Percentiles rank a stretch among this genome's conserved stretches.
Evolutionary conservation across 2,797 vertebrate genomes (phyloP).

Genomic region (Gadopsis marmoratus): DNA sequence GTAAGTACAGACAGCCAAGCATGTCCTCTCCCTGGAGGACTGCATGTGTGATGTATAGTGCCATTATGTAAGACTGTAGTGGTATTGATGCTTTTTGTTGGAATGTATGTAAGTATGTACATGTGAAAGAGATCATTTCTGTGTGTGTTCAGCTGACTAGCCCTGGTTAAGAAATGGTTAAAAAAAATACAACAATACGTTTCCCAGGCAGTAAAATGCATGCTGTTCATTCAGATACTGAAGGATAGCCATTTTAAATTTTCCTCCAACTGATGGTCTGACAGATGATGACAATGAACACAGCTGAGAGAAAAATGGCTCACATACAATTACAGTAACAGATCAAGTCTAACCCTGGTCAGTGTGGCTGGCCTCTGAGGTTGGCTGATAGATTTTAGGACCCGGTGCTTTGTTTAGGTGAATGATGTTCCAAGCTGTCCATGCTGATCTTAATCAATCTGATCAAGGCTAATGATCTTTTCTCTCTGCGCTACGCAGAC

Average conservation of each 20-base stretch:
- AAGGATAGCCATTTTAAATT: conserved; percentile 13
- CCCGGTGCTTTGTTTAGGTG: conserved; percentile 49
- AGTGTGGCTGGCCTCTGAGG: conserved; percentile 31
- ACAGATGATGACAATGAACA: conserved; percentile 10
- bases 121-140: not conserved
- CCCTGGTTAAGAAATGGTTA: not conserved
- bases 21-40: conserved; percentile 28
- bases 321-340: conserved; percentile 10
- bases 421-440: conserved; percentile 49
- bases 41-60: conserved; percentile 55
- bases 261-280: not conserved
- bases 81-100: not conserved
- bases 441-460: conserved; percentile 70
- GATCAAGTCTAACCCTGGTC: conserved; percentile 26
- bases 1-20: conserved; percentile 28
- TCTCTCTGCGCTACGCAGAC: conserved; percentile 55
- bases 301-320: not conserved
- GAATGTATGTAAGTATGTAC: not conserved
- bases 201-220: not conserved
- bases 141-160: not conserved
- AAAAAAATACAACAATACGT: not conserved
- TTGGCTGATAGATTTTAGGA: conserved; percentile 42
- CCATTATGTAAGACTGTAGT: conserved; percentile 44
- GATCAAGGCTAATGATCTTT: conserved; percentile 80
- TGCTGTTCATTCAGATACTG: conserved; percentile 2